A percentile compares a stretch with the other conserved stretches of the same genome.
phyloP scores from a whole-genome alignment of 2,888 invertebrate genomes.

The Troilus luridus region DNA sequence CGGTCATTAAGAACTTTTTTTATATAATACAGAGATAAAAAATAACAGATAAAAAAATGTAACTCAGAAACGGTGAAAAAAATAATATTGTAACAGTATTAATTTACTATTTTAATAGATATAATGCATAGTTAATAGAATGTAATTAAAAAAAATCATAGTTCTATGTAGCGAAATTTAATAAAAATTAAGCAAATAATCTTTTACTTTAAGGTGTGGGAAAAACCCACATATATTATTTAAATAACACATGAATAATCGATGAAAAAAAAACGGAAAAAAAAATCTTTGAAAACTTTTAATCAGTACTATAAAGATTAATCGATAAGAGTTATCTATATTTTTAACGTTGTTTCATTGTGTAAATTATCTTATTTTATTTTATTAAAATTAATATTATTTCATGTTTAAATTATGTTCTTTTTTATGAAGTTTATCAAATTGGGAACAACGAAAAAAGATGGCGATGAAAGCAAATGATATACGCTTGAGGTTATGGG shows the following conservation, averaged over 20 bases:
- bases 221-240: not conserved
- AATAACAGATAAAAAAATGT: no score
- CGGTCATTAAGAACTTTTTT: no score
- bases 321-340: slow-evolving; percentile 12
- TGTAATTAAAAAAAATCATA: not conserved
- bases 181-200: not conserved
- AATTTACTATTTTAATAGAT: no score
- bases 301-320: slow-evolving; percentile 5
- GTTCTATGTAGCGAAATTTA: not conserved
- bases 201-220: not conserved
- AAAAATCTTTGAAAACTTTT: not conserved
- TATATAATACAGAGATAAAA: no score
- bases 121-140: not conserved
- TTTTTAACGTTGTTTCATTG: not conserved
- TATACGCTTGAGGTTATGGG: not conserved
- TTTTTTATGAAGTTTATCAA: not conserved
- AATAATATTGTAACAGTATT: no score
- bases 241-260: not conserved
- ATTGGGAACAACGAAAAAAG: not conserved
- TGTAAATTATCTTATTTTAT: not conserved
- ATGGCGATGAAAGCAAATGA: not conserved
- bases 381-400: not conserved
- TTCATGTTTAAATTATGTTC: not conserved
- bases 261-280: not conserved
- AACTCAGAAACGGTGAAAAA: no score